A percentile compares a stretch with the other conserved stretches of the same genome.
These are phyloP conservation scores for Archilochus colubris DNA, from an alignment of 2,113 vertebrate genomes.

Conservation along the genomic window DNA sequence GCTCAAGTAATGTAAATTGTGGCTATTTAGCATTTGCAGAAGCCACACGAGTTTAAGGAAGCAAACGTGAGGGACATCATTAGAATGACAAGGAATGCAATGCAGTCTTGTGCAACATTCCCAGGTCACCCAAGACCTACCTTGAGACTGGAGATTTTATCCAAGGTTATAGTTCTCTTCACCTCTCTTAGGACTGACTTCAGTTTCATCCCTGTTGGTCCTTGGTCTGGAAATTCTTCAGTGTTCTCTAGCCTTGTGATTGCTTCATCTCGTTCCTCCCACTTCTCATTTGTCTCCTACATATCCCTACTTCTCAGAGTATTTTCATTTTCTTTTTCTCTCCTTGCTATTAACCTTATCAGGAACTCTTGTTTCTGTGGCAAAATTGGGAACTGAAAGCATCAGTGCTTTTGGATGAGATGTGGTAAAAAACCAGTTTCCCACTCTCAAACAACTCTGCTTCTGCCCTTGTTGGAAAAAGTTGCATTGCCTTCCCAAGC, in stretches of 20 bases:
- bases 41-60: too few relatives aligned
- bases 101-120: fast-evolving
- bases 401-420: not conserved
- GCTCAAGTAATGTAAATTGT: too few relatives aligned
- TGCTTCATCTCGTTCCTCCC: not conserved
- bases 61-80: fast-evolving
- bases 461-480: not conserved
- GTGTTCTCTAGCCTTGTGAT: not conserved
- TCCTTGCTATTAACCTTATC: not conserved
- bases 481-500: not conserved
- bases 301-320: not conserved
- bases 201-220: not conserved
- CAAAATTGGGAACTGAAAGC: not conserved
- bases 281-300: slow-evolving; percentile 12
- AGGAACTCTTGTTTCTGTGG: not conserved
- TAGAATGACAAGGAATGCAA: not conserved
- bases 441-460: not conserved
- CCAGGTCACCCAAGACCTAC: not conserved
- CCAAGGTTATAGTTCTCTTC: not conserved
- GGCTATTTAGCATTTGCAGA: too few relatives aligned
- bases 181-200: not conserved
- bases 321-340: slow-evolving; percentile 16
- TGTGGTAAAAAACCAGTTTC: not conserved
- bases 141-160: too few relatives aligned
- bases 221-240: not conserved